These are phyloP conservation scores for Orthonyx spaldingii DNA, from an alignment of 2,113 vertebrate species.

Conservation along the genomic window DNA sequence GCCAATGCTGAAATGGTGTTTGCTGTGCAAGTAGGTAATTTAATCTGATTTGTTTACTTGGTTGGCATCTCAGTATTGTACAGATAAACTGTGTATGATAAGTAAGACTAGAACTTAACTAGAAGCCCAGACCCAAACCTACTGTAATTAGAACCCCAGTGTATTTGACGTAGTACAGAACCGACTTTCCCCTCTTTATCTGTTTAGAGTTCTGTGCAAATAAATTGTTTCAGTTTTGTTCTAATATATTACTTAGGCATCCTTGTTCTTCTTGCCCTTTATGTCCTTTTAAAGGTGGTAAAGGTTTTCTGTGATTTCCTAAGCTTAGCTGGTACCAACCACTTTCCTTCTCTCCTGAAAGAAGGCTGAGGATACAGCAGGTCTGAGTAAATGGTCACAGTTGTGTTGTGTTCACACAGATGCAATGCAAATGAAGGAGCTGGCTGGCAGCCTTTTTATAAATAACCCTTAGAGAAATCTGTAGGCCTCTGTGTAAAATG, in stretches of 20 bases:
- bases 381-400: neutral
- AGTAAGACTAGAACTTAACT: neutral
- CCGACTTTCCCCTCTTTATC: rapidly evolving
- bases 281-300: neutral
- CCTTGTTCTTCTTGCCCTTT: neutral
- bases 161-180: neutral
- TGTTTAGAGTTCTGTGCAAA: neutral
- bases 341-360: neutral
- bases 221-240: neutral
- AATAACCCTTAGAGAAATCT: neutral
- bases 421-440: neutral
- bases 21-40: neutral
- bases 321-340: neutral
- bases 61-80: neutral
- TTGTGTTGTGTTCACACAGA: neutral
- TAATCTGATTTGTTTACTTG: neutral
- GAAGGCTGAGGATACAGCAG: neutral
- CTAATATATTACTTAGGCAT: neutral
- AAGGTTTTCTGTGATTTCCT: neutral
- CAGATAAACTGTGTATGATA: neutral
- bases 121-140: neutral
- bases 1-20: neutral
- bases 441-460: neutral
- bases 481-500: neutral
- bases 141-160: neutral